Evolutionary conservation across 2,113 vertebrate genomes (phyloP), one percentile per base, ranked within the genome.

Genomic region (Gobio gobio): DNA sequence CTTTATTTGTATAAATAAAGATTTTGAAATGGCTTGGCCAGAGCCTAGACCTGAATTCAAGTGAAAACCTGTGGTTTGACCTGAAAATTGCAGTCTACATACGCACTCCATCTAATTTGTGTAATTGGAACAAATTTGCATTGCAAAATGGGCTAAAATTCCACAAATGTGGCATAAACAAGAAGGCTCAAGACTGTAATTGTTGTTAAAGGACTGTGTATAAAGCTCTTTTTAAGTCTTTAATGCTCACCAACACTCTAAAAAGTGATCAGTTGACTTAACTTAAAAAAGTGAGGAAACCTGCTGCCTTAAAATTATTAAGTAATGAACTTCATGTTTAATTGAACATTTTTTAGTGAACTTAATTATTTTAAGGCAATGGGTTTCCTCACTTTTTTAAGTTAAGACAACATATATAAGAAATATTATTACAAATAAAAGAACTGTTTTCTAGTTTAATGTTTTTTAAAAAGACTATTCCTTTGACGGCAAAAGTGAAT

Each of bases 131-230:
- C 24, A 51, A 10, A 54, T 54, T 76, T 54, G 47, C 14, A 18
- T 54, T 76, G 73, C 73, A 54, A 54, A 76, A 54, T 47, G n/a
- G 24, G 66, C 36, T 51, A 51, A 18, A 76, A 20, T 76, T 76
- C 47, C 26, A 54, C 24, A 76, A 20, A 51, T 54, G n/a, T 51
- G n/a, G 29, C 29, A 54, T 76, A 51, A 22, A 33, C 16, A 51
- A 29, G 73, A 49, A 76, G 16, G 16, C n/a, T 49, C 24, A 18
- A 20, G n/a, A 18, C 24, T 54, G 24, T 20, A 29, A 54, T 33
- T 51, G n/a, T 49, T 76, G 16, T 13, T 18, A 20, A 54, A 66
- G 12, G 26, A 18, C 14, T 51, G 13, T 75, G 43, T 26, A 24
- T 8, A 51, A 72, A 68, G 3, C 12, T 24, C 47, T 54, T 18